These are phyloP conservation scores for Phyllostomus discolor DNA, from an alignment of 2,113 vertebrate species.

Conservation along the genomic window DNA sequence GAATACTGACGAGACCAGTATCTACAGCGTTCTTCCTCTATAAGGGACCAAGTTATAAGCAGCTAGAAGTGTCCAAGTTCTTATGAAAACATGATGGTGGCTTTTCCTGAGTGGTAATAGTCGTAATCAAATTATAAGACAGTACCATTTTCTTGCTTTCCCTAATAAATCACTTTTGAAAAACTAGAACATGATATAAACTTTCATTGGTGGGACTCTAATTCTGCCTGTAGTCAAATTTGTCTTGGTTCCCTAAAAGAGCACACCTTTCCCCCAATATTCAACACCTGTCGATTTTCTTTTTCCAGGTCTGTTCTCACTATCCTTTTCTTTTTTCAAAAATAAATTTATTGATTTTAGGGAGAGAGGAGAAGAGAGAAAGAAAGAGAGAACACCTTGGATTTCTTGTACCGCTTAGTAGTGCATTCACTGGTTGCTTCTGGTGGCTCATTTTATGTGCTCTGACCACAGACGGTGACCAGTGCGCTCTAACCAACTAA, in stretches of 20 bases:
- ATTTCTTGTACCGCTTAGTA: too few relatives aligned
- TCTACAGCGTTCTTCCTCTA: background rate
- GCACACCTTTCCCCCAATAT: background rate
- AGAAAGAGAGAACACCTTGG: too few relatives aligned
- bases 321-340: too few relatives aligned
- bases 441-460: too few relatives aligned
- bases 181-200: background rate
- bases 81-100: background rate
- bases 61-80: background rate
- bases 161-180: background rate
- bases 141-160: background rate
- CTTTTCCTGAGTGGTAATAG: background rate
- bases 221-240: background rate
- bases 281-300: background rate
- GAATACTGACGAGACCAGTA: background rate
- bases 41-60: background rate
- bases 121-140: background rate
- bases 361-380: too few relatives aligned
- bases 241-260: background rate
- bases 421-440: too few relatives aligned
- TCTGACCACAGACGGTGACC: too few relatives aligned
- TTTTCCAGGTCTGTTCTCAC: background rate
- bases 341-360: too few relatives aligned
- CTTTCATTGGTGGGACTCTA: background rate
- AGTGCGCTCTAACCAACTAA: too few relatives aligned